Evolutionary conservation across 1,140 invertebrate species (phyloP).

Genomic region (Philaenus spumarius): DNA sequence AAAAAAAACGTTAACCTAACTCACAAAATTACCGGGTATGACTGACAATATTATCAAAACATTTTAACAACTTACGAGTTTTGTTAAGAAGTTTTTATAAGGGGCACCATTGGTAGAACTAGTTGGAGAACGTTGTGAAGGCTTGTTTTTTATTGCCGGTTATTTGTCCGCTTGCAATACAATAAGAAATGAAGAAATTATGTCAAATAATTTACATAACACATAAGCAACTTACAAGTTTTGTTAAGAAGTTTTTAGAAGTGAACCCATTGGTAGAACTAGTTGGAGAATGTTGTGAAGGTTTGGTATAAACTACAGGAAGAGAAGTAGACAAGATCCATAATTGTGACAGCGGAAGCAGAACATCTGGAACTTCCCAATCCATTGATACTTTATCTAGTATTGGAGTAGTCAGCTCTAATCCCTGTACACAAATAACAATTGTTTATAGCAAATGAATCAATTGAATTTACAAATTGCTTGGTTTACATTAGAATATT

Average conservation of each 20-base stretch:
- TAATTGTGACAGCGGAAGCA: constrained; percentile 62
- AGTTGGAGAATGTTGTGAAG: constrained; percentile 40
- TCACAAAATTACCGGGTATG: too few species aligned
- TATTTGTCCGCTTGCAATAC: neutral
- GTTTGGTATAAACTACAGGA: constrained; percentile 60
- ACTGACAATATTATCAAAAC: too few species aligned
- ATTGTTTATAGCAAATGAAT: too few species aligned
- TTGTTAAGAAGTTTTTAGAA: constrained; percentile 52
- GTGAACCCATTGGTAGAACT: constrained; percentile 37
- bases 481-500: too few species aligned
- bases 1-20: too few species aligned
- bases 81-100: constrained; percentile 52
- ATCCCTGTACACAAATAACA: constrained; percentile 40
- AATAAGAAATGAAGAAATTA: neutral
- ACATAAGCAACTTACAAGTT: constrained; percentile 42
- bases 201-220: neutral
- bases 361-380: constrained; percentile 23
- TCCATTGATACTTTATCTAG: constrained; percentile 40
- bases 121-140: constrained; percentile 40
- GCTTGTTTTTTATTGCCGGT: constrained; percentile 37
- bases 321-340: constrained; percentile 72
- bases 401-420: constrained; percentile 67
- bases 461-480: too few species aligned
- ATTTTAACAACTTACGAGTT: constrained; percentile 42
- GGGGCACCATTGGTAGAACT: constrained; percentile 37